Percentiles rank a stretch among this genome's conserved stretches.
phyloP scores from a whole-genome alignment of 2,888 invertebrate genomes.

The Acanthoscelides obtectus region DNA sequence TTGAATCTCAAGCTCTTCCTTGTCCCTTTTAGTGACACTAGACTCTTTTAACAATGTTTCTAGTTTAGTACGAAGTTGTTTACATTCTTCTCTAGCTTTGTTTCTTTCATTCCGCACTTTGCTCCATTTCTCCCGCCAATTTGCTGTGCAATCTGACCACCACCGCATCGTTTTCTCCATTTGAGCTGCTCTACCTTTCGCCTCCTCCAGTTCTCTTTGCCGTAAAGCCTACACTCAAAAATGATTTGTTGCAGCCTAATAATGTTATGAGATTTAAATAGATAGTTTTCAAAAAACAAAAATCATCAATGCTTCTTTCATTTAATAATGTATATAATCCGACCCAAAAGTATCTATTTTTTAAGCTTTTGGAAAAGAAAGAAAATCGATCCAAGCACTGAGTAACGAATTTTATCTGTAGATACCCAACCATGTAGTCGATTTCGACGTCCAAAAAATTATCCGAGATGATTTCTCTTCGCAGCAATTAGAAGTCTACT shows the following conservation, averaged over 20 bases:
- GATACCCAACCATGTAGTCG: too few species aligned
- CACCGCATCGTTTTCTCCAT: slow-evolving; percentile 99
- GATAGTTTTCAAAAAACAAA: too few species aligned
- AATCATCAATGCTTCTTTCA: too few species aligned
- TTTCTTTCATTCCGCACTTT: slow-evolving; percentile 90
- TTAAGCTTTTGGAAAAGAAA: not conserved
- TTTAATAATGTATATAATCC: too few species aligned
- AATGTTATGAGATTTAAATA: too few species aligned
- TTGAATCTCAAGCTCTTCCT: slow-evolving; percentile 71
- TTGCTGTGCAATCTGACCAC: slow-evolving; percentile 98
- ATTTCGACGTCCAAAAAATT: too few species aligned
- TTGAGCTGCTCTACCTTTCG: slow-evolving; percentile 88
- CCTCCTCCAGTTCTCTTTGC: slow-evolving; percentile 86
- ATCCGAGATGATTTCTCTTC: too few species aligned
- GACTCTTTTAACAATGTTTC: slow-evolving; percentile 75
- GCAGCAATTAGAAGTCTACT: too few species aligned
- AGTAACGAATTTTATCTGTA: too few species aligned
- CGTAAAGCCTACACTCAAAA: slow-evolving; percentile 52
- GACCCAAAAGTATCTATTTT: too few species aligned
- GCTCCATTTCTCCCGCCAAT: slow-evolving; percentile 96
- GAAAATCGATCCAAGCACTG: too few species aligned
- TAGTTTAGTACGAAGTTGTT: slow-evolving; percentile 73
- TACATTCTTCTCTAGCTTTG: slow-evolving; percentile 85
- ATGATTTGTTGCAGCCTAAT: not conserved
- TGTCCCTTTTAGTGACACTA: slow-evolving; percentile 69